Evolutionary conservation across 2,113 vertebrate genomes (phyloP).

Genomic region (Lanius ludovicianus): DNA sequence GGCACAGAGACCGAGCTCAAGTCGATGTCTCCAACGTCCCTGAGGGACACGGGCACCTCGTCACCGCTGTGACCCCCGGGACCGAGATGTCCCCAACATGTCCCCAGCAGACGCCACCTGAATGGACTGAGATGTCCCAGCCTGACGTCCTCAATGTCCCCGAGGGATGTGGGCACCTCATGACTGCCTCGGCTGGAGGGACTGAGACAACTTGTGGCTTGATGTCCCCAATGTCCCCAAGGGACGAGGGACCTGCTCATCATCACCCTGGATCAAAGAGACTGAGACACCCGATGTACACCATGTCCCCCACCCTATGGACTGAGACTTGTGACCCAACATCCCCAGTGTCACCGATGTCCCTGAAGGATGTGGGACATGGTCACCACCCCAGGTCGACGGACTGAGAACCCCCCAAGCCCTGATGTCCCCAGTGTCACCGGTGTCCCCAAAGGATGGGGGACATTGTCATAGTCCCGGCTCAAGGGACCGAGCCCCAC

Average conservation of each 20-base stretch:
- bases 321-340: not conserved
- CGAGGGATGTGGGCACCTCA: not conserved
- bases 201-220: not conserved
- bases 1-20: not conserved
- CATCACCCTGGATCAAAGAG: not conserved
- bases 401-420: not conserved
- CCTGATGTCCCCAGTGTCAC: not conserved
- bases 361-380: not conserved
- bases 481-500: not conserved
- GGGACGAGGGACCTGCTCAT: not conserved
- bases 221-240: not conserved
- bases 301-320: not conserved
- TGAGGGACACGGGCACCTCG: not conserved
- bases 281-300: not conserved
- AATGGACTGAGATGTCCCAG: not conserved
- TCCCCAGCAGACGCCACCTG: not conserved
- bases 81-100: not conserved
- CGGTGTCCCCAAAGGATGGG: not conserved
- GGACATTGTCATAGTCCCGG: not conserved
- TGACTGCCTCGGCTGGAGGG: not conserved
- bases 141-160: not conserved
- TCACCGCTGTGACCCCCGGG: not conserved
- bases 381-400: accelerated
- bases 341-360: not conserved
- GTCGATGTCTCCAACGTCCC: not conserved